These are phyloP conservation scores for Epinephelus fuscoguttatus DNA, from an alignment of 2,113 vertebrate species.

Conservation along the genomic window DNA sequence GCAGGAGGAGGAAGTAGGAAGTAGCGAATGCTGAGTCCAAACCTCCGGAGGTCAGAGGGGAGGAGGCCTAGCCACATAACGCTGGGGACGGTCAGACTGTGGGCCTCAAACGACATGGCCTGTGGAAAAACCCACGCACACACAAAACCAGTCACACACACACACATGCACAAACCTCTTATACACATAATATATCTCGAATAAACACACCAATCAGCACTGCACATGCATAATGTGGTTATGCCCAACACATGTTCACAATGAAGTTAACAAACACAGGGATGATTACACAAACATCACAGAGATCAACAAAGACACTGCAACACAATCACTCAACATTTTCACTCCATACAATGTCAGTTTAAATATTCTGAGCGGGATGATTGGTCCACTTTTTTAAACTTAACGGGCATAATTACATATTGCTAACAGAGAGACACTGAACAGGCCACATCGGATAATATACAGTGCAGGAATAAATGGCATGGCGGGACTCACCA, in stretches of 20 bases:
- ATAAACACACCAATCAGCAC: slow-evolving; percentile 48
- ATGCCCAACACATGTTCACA: slow-evolving; percentile 45
- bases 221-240: slow-evolving; percentile 11
- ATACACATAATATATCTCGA: slow-evolving; percentile 25
- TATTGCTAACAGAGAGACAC: slow-evolving; percentile 56
- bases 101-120: slow-evolving; percentile 98
- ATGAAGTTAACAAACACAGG: slow-evolving; percentile 36
- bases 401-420: slow-evolving; percentile 73
- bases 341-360: slow-evolving; percentile 49
- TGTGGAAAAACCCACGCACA: slow-evolving; percentile 72
- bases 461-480: slow-evolving; percentile 61
- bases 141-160: slow-evolving; percentile 50
- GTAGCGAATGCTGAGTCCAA: slow-evolving; percentile 77
- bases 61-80: slow-evolving; percentile 97
- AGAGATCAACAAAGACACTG: slow-evolving; percentile 29
- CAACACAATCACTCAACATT: slow-evolving; percentile 46
- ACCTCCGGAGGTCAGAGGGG: slow-evolving; percentile 97
- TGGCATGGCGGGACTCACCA: slow-evolving; percentile 87
- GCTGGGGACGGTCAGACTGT: slow-evolving; percentile 93
- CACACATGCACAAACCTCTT: slow-evolving; percentile 24
- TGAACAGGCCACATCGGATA: slow-evolving; percentile 65
- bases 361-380: slow-evolving; percentile 51
- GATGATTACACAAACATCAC: slow-evolving; percentile 46
- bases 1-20: slow-evolving; percentile 77
- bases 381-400: slow-evolving; percentile 43